These are phyloP conservation scores for Mustelus asterias DNA, from an alignment of 2,113 vertebrate species.

Conservation along the genomic window DNA sequence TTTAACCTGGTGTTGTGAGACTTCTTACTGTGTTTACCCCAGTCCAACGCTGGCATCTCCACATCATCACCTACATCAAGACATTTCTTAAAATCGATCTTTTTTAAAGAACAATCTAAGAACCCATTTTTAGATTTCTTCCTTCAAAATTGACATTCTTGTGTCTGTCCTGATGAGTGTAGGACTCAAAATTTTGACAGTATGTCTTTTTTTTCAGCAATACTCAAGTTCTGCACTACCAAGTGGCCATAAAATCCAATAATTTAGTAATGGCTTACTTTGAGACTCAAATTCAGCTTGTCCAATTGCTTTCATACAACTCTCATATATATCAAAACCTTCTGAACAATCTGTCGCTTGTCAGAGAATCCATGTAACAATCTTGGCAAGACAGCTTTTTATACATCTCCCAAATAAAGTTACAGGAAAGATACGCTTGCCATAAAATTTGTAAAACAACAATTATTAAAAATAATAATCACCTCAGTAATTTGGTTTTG, in stretches of 20 bases:
- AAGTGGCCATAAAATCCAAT: background rate
- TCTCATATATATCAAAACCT: background rate
- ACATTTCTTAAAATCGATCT: background rate
- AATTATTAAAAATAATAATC: background rate
- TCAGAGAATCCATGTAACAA: background rate
- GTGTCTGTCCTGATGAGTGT: no score
- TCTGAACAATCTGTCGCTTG: background rate
- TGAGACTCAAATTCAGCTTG: background rate
- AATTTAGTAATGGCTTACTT: background rate
- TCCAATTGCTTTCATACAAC: background rate
- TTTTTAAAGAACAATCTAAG: background rate
- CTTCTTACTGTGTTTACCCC: no score
- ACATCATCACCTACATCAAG: no score
- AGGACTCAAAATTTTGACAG: no score
- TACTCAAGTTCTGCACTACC: no score
- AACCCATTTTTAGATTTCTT: background rate
- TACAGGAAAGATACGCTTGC: background rate
- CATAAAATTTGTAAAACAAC: background rate
- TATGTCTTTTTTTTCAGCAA: no score
- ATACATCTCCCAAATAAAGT: background rate
- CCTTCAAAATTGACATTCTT: no score
- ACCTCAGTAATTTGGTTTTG: background rate
- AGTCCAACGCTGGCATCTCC: no score
- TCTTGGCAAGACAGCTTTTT: background rate
- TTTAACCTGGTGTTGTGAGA: no score